phyloP scores from a whole-genome alignment of 2,797 vertebrate species.

The Rhyacichthys aspro region DNA sequence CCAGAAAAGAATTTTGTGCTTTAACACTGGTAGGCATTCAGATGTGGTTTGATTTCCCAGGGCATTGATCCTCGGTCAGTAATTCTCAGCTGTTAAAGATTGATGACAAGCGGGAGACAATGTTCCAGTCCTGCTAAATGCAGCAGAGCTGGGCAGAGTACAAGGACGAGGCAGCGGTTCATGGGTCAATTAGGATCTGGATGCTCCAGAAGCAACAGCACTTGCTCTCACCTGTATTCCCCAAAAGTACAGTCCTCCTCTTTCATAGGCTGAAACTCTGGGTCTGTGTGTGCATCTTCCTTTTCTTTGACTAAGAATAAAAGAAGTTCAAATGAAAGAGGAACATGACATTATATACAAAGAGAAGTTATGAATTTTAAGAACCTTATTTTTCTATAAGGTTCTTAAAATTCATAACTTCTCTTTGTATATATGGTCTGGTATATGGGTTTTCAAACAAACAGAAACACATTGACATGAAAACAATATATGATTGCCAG shows the following conservation, averaged over 20 bases:
- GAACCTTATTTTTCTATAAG: too few species aligned
- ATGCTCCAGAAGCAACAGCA: slow-evolving; percentile 53
- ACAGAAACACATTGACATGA: background rate
- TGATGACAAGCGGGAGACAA: slow-evolving; percentile 39
- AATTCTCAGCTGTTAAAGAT: slow-evolving; percentile 52
- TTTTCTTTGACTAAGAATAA: slow-evolving; percentile 93
- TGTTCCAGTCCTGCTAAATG: slow-evolving; percentile 51
- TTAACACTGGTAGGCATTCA: slow-evolving; percentile 47
- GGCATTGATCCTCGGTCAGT: slow-evolving; percentile 43
- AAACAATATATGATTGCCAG: too few species aligned
- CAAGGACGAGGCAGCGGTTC: slow-evolving; percentile 50
- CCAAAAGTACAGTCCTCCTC: slow-evolving; percentile 98
- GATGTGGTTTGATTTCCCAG: slow-evolving; percentile 29
- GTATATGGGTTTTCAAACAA: too few species aligned
- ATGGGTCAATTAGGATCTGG: slow-evolving; percentile 53
- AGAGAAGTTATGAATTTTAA: too few species aligned
- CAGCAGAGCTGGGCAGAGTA: slow-evolving; percentile 47
- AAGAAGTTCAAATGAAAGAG: slow-evolving; percentile 10
- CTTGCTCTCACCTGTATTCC: slow-evolving; percentile 96
- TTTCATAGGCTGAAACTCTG: slow-evolving; percentile 99
- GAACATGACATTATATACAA: background rate
- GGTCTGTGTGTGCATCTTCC: slow-evolving; percentile 96
- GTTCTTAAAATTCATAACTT: too few species aligned
- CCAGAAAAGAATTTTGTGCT: slow-evolving; percentile 52
- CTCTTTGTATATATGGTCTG: too few species aligned